Evolutionary conservation across 1,140 invertebrate genomes (phyloP).

Genomic region (Uloborus diversus): DNA sequence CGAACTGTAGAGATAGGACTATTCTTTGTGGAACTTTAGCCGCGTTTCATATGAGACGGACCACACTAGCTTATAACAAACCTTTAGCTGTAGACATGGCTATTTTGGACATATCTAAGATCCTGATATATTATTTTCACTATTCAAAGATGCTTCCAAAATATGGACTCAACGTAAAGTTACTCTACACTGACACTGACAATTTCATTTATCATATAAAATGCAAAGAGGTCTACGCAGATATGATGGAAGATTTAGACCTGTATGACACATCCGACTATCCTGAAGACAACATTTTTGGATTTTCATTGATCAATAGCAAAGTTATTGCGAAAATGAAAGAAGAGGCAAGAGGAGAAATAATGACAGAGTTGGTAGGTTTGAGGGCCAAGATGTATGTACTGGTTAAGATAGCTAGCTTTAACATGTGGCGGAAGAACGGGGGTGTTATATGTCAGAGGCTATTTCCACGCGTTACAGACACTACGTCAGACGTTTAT

Average conservation of each 20-base stretch:
- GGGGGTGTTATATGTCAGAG: no score
- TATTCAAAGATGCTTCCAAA: not conserved
- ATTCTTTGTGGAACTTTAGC: not conserved
- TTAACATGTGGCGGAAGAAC: no score
- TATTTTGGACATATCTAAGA: constrained; percentile 19
- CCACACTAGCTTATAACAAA: constrained; percentile 8
- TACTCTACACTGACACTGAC: constrained; percentile 58
- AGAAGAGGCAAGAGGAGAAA: constrained; percentile 65
- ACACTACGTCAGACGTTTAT: no score
- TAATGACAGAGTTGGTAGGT: constrained; percentile 64
- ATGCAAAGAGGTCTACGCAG: constrained; percentile 51
- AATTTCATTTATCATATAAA: constrained; percentile 51
- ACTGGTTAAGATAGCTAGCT: no score
- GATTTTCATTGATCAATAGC: constrained; percentile 63
- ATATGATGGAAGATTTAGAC: constrained; percentile 21
- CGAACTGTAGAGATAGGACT: not conserved
- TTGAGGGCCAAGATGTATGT: constrained; percentile 63
- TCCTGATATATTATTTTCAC: constrained; percentile 12
- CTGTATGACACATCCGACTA: constrained; percentile 57
- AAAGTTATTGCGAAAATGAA: constrained; percentile 68
- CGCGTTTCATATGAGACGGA: constrained; percentile 7
- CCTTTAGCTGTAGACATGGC: constrained; percentile 1
- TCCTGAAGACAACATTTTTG: constrained; percentile 20
- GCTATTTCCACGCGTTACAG: no score
- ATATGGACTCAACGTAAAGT: constrained; percentile 53